Percentiles rank a stretch among this genome's conserved stretches.
These are phyloP conservation scores for Apodemia duryi DNA, from an alignment of 2,888 invertebrate genomes.

Conservation along the genomic window DNA sequence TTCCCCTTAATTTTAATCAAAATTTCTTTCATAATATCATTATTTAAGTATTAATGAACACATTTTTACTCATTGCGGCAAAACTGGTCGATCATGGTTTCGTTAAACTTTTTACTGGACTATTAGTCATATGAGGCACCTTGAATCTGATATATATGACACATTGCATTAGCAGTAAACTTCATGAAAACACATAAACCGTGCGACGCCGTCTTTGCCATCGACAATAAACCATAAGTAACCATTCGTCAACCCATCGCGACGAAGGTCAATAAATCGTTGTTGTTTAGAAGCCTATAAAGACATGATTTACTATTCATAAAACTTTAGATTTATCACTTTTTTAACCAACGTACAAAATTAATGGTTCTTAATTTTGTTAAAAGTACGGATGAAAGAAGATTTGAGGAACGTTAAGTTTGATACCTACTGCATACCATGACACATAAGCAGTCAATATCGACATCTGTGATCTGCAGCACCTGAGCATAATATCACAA, in stretches of 20 bases:
- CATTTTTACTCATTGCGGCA: too few species aligned
- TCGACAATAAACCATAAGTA: conserved; percentile 58
- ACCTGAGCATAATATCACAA: too few species aligned
- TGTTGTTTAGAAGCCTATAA: conserved; percentile 76
- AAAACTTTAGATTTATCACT: conserved; percentile 40
- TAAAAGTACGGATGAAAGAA: too few species aligned
- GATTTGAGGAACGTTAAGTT: too few species aligned
- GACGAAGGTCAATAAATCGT: conserved; percentile 66
- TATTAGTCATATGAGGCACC: conserved; percentile 29
- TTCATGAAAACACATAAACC: conserved; percentile 60
- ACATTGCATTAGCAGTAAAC: conserved; percentile 64
- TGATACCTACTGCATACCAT: too few species aligned
- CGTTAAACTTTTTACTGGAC: too few species aligned
- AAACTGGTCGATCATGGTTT: too few species aligned
- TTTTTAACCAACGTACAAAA: background rate
- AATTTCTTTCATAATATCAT: too few species aligned
- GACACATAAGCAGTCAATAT: too few species aligned
- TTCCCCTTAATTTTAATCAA: too few species aligned
- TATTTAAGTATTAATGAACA: too few species aligned
- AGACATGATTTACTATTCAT: conserved; percentile 68
- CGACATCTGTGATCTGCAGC: too few species aligned
- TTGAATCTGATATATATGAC: conserved; percentile 22
- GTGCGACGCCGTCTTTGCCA: conserved; percentile 43
- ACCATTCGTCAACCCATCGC: conserved; percentile 63
- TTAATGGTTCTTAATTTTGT: background rate